Evolutionary conservation across 2,888 invertebrate species (phyloP).

Genomic region (Thecophora atra): DNA sequence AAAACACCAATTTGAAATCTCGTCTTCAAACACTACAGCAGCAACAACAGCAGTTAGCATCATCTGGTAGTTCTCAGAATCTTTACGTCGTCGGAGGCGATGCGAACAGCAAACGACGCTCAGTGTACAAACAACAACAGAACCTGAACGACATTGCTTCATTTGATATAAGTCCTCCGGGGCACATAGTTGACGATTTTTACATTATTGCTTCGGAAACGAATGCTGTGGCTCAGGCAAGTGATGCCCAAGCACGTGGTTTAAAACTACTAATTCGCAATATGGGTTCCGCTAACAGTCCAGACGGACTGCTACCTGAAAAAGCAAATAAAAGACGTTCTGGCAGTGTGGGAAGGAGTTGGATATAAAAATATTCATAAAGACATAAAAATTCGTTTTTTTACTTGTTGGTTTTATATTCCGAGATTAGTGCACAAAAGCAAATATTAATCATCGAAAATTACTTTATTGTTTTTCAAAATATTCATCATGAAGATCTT

Average conservation of each 20-base stretch:
- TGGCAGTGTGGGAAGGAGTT: conserved; percentile 63
- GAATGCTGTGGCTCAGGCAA: conserved; percentile 59
- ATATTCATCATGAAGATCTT: no score
- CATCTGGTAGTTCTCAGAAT: conserved; percentile 46
- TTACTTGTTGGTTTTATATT: background rate
- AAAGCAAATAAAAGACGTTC: conserved; percentile 52
- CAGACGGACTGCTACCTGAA: conserved; percentile 70
- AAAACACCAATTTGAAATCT: conserved; percentile 77
- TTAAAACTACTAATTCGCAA: conserved; percentile 82
- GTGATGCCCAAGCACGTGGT: conserved; percentile 75
- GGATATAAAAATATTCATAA: conserved; percentile 53
- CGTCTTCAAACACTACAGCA: conserved; percentile 59
- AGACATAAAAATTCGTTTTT: background rate
- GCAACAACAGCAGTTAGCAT: conserved; percentile 53
- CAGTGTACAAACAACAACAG: conserved; percentile 67
- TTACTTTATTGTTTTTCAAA: no score
- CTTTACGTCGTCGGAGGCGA: conserved; percentile 39
- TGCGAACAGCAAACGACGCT: conserved; percentile 52
- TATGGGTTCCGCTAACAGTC: conserved; percentile 82
- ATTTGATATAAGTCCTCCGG: conserved; percentile 75
- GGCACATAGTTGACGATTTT: conserved; percentile 90
- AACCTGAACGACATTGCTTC: conserved; percentile 72
- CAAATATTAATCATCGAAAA: no score
- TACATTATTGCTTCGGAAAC: conserved; percentile 86
- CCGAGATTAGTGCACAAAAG: no score